Percentiles rank a stretch among this genome's conserved stretches.
phyloP scores from a whole-genome alignment of 2,888 invertebrate genomes.

The Gibbula magus region DNA sequence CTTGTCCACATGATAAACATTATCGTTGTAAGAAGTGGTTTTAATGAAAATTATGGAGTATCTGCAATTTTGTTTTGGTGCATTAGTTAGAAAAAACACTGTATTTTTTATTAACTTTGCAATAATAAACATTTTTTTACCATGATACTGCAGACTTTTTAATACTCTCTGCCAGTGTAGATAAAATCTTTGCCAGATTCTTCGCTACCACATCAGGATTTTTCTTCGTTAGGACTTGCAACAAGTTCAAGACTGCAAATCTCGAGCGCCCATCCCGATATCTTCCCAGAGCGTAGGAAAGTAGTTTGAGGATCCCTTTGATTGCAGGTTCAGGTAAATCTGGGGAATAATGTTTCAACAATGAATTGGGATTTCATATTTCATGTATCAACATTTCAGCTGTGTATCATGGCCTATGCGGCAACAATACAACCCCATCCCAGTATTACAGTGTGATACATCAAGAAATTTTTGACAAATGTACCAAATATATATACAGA shows the following conservation, averaged over 20 bases:
- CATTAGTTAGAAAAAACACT: neutral
- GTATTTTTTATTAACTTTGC: neutral
- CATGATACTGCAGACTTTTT: slow-evolving; percentile 81
- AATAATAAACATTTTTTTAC: slow-evolving; percentile 74
- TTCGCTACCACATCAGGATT: slow-evolving; percentile 85
- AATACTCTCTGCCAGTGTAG: slow-evolving; percentile 81
- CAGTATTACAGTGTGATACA: no score
- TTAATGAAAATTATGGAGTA: neutral
- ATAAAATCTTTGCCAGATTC: slow-evolving; percentile 81
- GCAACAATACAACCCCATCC: no score
- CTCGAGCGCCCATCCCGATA: slow-evolving; percentile 89
- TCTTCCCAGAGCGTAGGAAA: slow-evolving; percentile 85
- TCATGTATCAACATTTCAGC: no score
- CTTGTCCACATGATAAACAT: no score
- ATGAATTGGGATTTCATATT: neutral
- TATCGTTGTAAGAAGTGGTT: no score
- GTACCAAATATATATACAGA: no score
- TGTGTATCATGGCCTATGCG: no score
- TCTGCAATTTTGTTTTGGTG: neutral
- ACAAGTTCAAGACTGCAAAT: slow-evolving; percentile 83
- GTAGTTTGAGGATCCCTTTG: slow-evolving; percentile 85
- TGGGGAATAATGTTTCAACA: slow-evolving; percentile 72
- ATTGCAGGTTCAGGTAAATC: slow-evolving; percentile 87
- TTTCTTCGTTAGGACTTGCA: slow-evolving; percentile 81
- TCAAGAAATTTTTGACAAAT: no score